These are phyloP conservation scores for Cactoblastis cactorum DNA, from an alignment of 2,888 invertebrate species.

Conservation along the genomic window DNA sequence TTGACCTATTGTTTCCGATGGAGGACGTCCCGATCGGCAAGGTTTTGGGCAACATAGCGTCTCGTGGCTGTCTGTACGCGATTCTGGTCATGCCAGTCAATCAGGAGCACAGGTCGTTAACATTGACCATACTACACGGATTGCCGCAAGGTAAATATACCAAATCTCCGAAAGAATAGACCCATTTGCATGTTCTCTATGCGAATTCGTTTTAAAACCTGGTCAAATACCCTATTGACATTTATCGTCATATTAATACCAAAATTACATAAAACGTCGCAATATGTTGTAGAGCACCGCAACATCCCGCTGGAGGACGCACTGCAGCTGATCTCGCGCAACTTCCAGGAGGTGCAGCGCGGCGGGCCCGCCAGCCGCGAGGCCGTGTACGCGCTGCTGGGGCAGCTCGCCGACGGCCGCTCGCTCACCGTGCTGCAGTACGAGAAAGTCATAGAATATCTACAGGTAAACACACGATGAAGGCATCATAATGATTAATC, in stretches of 20 bases:
- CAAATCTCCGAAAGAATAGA: too few relatives aligned
- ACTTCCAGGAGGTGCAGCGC: slow-evolving; percentile 79
- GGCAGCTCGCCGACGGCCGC: slow-evolving; percentile 90
- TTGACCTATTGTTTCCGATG: slow-evolving; percentile 94
- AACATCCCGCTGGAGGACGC: slow-evolving; percentile 98
- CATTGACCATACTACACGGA: slow-evolving; percentile 94
- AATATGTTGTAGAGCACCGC: slow-evolving; percentile 91
- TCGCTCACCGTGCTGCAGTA: slow-evolving; percentile 88
- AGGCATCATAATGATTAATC: too few relatives aligned
- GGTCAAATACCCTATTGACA: too few relatives aligned
- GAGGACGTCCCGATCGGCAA: slow-evolving; percentile 89
- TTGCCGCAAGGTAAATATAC: slow-evolving; percentile 86
- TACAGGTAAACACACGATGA: too few relatives aligned
- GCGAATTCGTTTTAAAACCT: too few relatives aligned
- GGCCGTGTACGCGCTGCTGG: slow-evolving; percentile 84
- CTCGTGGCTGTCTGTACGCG: slow-evolving; percentile 93
- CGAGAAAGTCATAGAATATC: slow-evolving; percentile 83
- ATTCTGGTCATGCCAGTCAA: slow-evolving; percentile 92
- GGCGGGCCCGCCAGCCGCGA: slow-evolving; percentile 79
- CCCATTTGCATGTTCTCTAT: too few relatives aligned
- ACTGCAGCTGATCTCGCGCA: slow-evolving; percentile 85
- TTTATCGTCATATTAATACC: too few relatives aligned
- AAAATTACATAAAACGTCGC: too few relatives aligned
- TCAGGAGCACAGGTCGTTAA: slow-evolving; percentile 91
- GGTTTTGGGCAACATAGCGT: slow-evolving; percentile 91